Evolutionary conservation across 2,797 vertebrate species (phyloP), one percentile per base, ranked within the genome.

Genomic region (Spheniscus humboldti): DNA sequence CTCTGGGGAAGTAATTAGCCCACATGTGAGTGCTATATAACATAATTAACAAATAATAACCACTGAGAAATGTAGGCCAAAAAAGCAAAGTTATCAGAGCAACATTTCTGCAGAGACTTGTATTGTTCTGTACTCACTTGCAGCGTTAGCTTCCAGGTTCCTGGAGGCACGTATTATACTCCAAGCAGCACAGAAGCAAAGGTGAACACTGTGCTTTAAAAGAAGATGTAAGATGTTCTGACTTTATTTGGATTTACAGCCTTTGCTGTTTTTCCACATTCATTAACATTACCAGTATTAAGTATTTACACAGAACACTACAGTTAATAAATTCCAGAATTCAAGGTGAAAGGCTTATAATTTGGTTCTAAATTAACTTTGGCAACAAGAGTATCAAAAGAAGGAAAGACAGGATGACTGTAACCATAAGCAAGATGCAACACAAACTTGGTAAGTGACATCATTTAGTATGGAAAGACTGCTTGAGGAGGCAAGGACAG

Each of bases 21-120:
- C 93, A 90, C 94, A 90, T 94, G 91, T 88, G 93, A 94, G 92
- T 64, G 48, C 78, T 90, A 35, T 86, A 78, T 72, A 92, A 93
- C 92, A 48, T 96, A 96, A 97, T 97, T 97, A 96, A 97, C 96
- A 97, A 96, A 96, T 94, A 97, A 94, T 89, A 96, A 95, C 92
- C 91, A 90, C 72, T 0, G 9, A 96, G 94, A 96, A 97, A 97
- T 96, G 92, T 96, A 97, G 96, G 97, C 93, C 95, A 97, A 92
- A 97, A 97, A 96, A 47, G 90, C 93, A 48, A 91, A 94, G 89
- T 84, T 92, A 88, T 86, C 78, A 45, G 81, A 96, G 89, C 78
- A 78, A 28, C 90, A 16, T 96, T 96, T 97, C 95, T 97, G 97
- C 93, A 92, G 96, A 96, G 95, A 94, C 93, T 93, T 96, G 94